Evolutionary conservation across 1,140 invertebrate genomes (phyloP).

Genomic region (Megalonaias nervosa): DNA sequence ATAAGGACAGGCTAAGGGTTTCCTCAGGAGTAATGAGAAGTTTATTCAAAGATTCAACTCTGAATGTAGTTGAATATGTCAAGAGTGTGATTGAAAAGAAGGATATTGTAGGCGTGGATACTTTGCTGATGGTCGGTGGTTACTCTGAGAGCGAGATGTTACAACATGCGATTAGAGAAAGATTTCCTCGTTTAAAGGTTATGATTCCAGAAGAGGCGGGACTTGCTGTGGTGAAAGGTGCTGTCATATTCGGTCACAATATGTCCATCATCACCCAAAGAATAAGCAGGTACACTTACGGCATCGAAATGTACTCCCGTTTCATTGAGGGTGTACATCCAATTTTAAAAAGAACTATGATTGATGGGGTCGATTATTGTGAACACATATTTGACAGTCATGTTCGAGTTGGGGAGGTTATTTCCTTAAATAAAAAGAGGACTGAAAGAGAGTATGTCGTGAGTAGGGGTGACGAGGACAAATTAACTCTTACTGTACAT

Average conservation of each 20-base stretch:
- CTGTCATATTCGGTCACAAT: neutral
- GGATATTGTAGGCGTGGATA: too few species aligned
- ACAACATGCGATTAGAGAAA: neutral
- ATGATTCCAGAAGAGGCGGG: neutral
- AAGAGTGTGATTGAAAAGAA: too few species aligned
- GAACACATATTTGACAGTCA: too few species aligned
- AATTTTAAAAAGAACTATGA: neutral
- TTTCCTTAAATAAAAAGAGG: too few species aligned
- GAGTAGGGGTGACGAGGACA: too few species aligned
- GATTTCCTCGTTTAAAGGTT: neutral
- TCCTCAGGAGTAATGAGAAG: too few species aligned
- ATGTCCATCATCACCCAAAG: neutral
- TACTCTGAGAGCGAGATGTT: neutral
- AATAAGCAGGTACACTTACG: neutral
- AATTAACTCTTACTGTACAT: too few species aligned
- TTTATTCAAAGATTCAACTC: too few species aligned
- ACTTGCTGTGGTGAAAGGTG: constrained; percentile 1
- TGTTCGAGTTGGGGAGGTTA: too few species aligned
- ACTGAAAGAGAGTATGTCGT: too few species aligned
- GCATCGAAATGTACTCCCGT: neutral
- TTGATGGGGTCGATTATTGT: neutral
- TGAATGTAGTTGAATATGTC: too few species aligned
- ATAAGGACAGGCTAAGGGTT: too few species aligned
- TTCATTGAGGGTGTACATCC: neutral
- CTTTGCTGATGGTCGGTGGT: constrained; percentile 1